A percentile compares a stretch with the other conserved stretches of the same genome.
Evolutionary conservation across 2,797 vertebrate species (phyloP).

Genomic region (Macropus fuliginosus): DNA sequence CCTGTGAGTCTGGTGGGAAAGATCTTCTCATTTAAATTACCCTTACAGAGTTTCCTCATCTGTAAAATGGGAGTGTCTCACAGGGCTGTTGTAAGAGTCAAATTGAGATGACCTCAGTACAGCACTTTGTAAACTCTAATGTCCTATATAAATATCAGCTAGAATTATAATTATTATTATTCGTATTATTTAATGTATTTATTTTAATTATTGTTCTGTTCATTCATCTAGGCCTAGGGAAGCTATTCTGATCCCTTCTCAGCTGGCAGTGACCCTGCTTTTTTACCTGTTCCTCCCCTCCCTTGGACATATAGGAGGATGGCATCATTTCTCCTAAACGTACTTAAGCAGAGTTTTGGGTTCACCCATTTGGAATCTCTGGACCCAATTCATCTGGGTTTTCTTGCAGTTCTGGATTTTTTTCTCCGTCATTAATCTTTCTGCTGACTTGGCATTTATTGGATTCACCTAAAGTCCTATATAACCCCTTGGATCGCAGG

Average conservation of each 20-base stretch:
- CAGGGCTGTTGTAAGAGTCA: neutral
- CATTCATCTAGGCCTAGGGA: neutral
- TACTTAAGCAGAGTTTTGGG: neutral
- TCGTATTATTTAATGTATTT: neutral
- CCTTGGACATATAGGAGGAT: neutral
- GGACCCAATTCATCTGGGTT: neutral
- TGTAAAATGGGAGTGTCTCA: no score
- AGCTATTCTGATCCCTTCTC: neutral
- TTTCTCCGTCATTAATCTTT: neutral
- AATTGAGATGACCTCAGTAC: neutral
- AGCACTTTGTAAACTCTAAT: neutral
- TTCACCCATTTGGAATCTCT: neutral
- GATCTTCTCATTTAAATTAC: no score
- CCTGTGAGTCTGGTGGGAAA: no score
- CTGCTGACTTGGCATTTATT: neutral
- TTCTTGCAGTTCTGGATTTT: neutral
- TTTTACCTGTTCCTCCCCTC: neutral
- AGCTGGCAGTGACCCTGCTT: no score
- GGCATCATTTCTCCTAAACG: neutral
- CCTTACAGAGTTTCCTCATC: no score
- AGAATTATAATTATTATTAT: neutral
- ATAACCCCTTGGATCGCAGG: neutral
- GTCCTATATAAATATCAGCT: neutral
- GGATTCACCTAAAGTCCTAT: neutral
- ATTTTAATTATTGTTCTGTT: neutral